Conservation (phyloP, 2,797 vertebrate species). For the Alosa sapidissima region DNA sequence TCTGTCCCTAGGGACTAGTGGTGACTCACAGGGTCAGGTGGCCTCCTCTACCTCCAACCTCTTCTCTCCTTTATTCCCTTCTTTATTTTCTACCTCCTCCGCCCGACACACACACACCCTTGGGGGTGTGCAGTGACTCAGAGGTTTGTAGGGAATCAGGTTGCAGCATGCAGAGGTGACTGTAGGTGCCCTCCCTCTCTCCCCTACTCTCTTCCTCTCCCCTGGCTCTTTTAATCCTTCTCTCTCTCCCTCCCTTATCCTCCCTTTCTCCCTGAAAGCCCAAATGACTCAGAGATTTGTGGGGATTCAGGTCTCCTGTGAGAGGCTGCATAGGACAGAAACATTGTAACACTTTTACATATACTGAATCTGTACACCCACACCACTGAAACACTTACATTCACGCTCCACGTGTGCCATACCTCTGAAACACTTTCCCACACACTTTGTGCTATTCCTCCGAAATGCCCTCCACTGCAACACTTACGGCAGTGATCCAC, state of each 20-base stretch:
- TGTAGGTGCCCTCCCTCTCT: not conserved
- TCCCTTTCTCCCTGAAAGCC: too few relatives aligned
- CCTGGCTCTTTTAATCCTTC: not conserved
- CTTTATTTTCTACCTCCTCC: not conserved
- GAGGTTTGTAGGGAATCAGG: slow-evolving; percentile 1
- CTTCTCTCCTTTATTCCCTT: not conserved
- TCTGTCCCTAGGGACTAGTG: not conserved
- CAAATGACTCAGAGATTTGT: not conserved
- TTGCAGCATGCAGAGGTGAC: not conserved
- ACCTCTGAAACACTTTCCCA: too few relatives aligned
- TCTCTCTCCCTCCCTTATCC: not conserved
- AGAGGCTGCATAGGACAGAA: too few relatives aligned
- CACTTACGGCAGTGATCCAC: too few relatives aligned
- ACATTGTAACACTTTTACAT: too few relatives aligned
- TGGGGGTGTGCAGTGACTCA: not conserved
- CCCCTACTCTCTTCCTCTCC: not conserved
- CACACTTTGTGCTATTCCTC: too few relatives aligned
- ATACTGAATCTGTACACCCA: too few relatives aligned
- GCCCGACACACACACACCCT: not conserved
- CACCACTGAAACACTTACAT: too few relatives aligned
- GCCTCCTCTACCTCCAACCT: not conserved
- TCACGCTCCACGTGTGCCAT: too few relatives aligned
- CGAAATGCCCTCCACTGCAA: too few relatives aligned
- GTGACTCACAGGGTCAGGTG: not conserved
- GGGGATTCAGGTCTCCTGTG: not conserved